Evolutionary conservation across 2,888 invertebrate species (phyloP).

Genomic region (Drosophila helvetica): DNA sequence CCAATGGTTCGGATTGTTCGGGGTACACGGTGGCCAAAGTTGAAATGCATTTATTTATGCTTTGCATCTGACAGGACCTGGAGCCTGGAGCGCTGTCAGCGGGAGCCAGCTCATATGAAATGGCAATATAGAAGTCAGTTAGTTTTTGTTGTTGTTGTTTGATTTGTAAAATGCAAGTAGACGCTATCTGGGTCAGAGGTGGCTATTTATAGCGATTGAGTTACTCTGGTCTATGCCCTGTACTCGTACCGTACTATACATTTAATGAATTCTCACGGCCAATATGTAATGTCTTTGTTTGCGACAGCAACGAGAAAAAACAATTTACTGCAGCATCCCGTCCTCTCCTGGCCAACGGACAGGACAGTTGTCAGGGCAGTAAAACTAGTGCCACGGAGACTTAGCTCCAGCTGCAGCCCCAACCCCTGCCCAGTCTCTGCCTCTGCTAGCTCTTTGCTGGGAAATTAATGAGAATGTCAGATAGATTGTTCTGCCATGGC

Average conservation of each 20-base stretch:
- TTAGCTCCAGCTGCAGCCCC: too few relatives aligned
- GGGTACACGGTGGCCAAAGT: constrained; percentile 2
- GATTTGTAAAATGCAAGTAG: neutral
- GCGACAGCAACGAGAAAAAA: constrained; percentile 40
- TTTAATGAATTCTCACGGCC: constrained; percentile 27
- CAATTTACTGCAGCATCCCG: constrained; percentile 30
- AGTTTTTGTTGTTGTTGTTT: neutral
- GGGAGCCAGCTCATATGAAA: neutral
- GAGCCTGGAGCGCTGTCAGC: constrained; percentile 2
- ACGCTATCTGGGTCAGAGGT: constrained; percentile 22
- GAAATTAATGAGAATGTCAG: constrained; percentile 52
- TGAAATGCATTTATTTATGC: constrained; percentile 16
- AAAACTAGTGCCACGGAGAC: too few relatives aligned
- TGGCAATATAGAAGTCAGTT: neutral
- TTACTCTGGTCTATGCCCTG: constrained; percentile 11
- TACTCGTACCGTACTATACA: constrained; percentile 5
- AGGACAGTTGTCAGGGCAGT: neutral
- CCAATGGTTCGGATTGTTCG: too few relatives aligned
- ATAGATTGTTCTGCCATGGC: constrained; percentile 28
- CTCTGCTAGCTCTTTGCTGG: constrained; percentile 24
- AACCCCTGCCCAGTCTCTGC: neutral
- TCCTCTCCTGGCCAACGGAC: neutral
- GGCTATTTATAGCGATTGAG: constrained; percentile 27
- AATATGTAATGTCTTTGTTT: constrained; percentile 38
- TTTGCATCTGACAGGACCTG: constrained; percentile 26